phyloP scores from a whole-genome alignment of 2,113 vertebrate genomes.

The Cinclus cinclus region DNA sequence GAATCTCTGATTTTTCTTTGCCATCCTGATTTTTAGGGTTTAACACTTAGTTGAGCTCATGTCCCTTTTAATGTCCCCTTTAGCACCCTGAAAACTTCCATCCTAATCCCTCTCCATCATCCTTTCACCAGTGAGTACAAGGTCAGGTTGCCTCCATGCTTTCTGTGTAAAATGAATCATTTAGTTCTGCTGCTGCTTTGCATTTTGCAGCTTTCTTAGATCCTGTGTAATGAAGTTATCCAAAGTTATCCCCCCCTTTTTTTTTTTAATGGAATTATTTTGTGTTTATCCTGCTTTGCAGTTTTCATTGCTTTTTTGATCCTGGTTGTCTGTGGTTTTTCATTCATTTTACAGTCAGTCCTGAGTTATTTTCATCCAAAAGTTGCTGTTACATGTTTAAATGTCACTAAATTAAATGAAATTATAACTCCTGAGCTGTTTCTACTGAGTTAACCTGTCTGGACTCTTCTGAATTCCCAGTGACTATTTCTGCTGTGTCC shows the following conservation, averaged over 20 bases:
- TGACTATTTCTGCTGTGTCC: not conserved
- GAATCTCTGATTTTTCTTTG: not conserved
- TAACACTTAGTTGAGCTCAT: not conserved
- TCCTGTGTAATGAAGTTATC: not conserved
- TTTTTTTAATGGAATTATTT: not conserved
- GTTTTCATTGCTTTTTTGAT: not conserved
- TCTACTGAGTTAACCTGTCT: not conserved
- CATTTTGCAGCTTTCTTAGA: not conserved
- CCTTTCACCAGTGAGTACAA: not conserved
- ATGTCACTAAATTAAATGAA: not conserved
- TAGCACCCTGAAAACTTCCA: conserved; percentile 15
- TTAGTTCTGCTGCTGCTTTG: not conserved
- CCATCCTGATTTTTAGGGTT: not conserved
- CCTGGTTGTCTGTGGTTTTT: not conserved
- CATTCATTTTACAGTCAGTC: not conserved
- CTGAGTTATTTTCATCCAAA: not conserved
- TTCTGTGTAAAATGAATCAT: not conserved
- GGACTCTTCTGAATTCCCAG: not conserved
- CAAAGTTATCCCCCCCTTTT: not conserved
- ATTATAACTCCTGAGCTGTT: not conserved
- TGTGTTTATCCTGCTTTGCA: not conserved
- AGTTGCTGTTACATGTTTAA: not conserved
- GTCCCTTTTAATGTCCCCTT: conserved; percentile 31
- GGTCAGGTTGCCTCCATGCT: not conserved
- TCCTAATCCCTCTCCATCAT: conserved; percentile 7